A percentile compares a stretch with the other conserved stretches of the same genome.
phyloP scores from a whole-genome alignment of 2,113 vertebrate species.

The Plectropomus leopardus region DNA sequence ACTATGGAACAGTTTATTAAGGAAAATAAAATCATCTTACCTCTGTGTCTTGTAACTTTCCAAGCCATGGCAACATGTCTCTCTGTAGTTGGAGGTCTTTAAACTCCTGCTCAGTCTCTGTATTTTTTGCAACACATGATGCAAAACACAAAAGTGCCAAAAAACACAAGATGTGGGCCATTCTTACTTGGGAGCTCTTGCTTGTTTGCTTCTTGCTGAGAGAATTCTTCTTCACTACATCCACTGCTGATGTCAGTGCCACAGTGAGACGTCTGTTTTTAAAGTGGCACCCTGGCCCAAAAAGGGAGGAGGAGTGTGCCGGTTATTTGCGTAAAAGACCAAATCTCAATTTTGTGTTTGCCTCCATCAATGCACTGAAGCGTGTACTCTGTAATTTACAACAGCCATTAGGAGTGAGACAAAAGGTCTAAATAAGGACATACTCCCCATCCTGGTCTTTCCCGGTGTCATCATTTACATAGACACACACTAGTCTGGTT shows the following conservation, averaged over 20 bases:
- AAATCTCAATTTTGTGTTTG: conserved; percentile 30
- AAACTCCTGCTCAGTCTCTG: background rate
- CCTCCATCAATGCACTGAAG: conserved; percentile 46
- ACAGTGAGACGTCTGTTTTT: conserved; percentile 37
- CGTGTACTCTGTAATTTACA: conserved; percentile 60
- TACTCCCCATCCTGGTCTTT: conserved; percentile 10
- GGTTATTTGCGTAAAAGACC: conserved; percentile 28
- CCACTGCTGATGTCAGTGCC: background rate
- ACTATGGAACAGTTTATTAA: background rate
- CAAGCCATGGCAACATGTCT: conserved; percentile 16
- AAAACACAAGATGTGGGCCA: conserved; percentile 47
- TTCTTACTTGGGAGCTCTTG: background rate
- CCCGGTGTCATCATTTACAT: conserved; percentile 1
- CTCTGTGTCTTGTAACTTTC: conserved; percentile 28
- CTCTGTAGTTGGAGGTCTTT: conserved; percentile 37
- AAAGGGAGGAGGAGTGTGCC: conserved; percentile 32
- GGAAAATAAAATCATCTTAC: conserved; percentile 46
- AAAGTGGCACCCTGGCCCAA: conserved; percentile 27
- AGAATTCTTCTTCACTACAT: background rate
- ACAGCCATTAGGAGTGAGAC: conserved; percentile 47
- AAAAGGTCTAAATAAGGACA: conserved; percentile 45
- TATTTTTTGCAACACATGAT: conserved; percentile 8
- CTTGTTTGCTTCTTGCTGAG: background rate
- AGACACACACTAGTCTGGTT: conserved; percentile 16
- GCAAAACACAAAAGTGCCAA: conserved; percentile 53